phyloP scores from a whole-genome alignment of 2,888 invertebrate genomes.

The Philopedon plagiatum region DNA sequence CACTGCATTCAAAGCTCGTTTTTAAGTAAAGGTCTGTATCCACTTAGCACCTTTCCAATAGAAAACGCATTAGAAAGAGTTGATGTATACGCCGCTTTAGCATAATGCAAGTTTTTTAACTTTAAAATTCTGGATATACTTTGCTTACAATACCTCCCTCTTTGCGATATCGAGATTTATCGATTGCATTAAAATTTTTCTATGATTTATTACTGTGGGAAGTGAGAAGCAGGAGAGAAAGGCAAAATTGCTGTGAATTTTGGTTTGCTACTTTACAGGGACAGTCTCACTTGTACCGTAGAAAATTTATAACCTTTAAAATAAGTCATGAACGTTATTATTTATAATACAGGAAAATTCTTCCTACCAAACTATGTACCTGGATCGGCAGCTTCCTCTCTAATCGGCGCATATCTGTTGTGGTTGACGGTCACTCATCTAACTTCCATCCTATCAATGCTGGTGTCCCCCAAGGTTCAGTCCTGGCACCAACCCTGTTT shows the following conservation, averaged over 20 bases:
- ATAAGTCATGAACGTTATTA: too few relatives aligned
- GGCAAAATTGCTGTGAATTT: not conserved
- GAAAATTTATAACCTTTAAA: too few relatives aligned
- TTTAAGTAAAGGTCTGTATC: not conserved
- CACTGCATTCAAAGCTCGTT: too few relatives aligned
- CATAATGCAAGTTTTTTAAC: slow-evolving; percentile 16
- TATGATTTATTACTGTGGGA: slow-evolving; percentile 37
- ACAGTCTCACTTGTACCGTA: too few relatives aligned
- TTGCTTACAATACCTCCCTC: slow-evolving; percentile 1
- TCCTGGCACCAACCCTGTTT: too few relatives aligned
- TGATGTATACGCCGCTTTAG: slow-evolving; percentile 27
- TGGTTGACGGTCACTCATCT: too few relatives aligned
- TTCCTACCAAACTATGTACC: too few relatives aligned
- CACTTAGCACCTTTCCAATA: slow-evolving; percentile 27
- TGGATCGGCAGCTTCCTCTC: too few relatives aligned
- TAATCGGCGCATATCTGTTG: too few relatives aligned
- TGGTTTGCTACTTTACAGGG: not conserved
- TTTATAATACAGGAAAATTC: too few relatives aligned
- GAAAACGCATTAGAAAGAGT: slow-evolving; percentile 26
- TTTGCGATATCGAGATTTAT: slow-evolving; percentile 32
- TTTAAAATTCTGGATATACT: slow-evolving; percentile 27
- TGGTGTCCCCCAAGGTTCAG: too few relatives aligned
- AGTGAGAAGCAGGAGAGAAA: not conserved
- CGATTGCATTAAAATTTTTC: slow-evolving; percentile 39
- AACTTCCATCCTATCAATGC: too few relatives aligned